Percentiles rank a stretch among this genome's conserved stretches.
These are phyloP conservation scores for Periparus ater DNA, from an alignment of 2,797 vertebrate genomes.

Conservation along the genomic window DNA sequence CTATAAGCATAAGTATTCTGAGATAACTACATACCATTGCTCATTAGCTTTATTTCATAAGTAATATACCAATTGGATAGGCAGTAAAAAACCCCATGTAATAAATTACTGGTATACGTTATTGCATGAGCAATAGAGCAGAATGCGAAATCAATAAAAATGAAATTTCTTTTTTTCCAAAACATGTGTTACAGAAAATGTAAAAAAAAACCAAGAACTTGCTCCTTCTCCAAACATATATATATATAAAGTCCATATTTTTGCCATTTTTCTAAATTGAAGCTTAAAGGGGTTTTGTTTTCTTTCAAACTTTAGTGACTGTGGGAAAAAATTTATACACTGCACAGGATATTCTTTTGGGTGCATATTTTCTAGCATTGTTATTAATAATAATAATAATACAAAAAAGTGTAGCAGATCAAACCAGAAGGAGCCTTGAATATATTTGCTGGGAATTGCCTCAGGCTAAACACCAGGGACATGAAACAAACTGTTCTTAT, in stretches of 20 bases:
- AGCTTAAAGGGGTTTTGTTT: neutral
- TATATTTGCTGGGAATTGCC: constrained; percentile 72
- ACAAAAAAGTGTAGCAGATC: constrained; percentile 57
- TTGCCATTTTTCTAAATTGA: neutral
- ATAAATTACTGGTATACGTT: neutral
- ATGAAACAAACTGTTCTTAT: constrained; percentile 80
- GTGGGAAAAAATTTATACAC: neutral
- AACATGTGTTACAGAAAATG: neutral
- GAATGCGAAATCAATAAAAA: neutral
- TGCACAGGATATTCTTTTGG: constrained; percentile 8
- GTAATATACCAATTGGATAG: neutral
- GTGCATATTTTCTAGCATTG: constrained; percentile 38
- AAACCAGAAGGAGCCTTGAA: constrained; percentile 74
- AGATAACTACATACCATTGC: neutral
- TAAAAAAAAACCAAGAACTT: neutral
- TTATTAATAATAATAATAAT: constrained; percentile 57
- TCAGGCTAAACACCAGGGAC: constrained; percentile 75
- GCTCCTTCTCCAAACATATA: neutral
- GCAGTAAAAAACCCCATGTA: neutral
- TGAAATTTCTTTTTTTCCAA: neutral
- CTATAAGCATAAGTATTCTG: neutral
- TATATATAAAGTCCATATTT: neutral
- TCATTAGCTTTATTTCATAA: neutral
- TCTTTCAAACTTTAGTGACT: neutral
- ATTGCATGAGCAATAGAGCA: neutral